Evolutionary conservation across 2,797 vertebrate species (phyloP).

Genomic region (Hyperoplus immaculatus): DNA sequence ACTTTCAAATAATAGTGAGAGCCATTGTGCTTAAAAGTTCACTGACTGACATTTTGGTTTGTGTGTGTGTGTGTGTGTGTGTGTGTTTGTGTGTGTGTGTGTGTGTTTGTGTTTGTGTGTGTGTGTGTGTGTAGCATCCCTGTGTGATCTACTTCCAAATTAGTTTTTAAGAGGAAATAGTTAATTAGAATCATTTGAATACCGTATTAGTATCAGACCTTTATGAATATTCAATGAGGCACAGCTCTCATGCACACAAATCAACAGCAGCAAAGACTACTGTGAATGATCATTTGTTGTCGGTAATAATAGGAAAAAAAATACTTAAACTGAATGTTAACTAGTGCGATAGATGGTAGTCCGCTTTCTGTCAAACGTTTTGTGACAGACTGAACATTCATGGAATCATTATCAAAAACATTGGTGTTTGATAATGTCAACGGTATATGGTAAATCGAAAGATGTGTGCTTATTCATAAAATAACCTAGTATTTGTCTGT

Average conservation of each 20-base stretch:
- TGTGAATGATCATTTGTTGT: constrained; percentile 52
- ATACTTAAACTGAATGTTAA: constrained; percentile 50
- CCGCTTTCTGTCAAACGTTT: constrained; percentile 11
- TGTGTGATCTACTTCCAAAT: constrained; percentile 37
- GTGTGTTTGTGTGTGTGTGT: too few relatives aligned
- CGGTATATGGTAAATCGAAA: too few relatives aligned
- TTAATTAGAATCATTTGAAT: constrained; percentile 56
- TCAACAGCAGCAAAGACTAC: constrained; percentile 58
- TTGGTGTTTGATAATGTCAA: background rate
- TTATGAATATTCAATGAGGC: constrained; percentile 63
- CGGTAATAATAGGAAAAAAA: constrained; percentile 47
- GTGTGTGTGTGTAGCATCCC: background rate
- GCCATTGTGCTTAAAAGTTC: background rate
- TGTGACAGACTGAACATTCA: constrained; percentile 4
- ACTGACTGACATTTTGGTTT: background rate
- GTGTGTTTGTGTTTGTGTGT: too few relatives aligned
- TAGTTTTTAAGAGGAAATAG: constrained; percentile 38
- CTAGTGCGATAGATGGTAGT: constrained; percentile 14
- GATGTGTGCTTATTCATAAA: background rate
- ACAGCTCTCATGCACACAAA: constrained; percentile 40
- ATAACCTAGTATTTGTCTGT: background rate
- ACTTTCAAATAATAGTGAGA: constrained; percentile 5
- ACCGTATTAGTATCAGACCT: constrained; percentile 47
- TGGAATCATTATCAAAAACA: background rate
- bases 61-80: background rate